Base-by-base conservation (phyloP, 35 echinoderm and acorn worm species). In the Ophioderma brevispina region DNA sequence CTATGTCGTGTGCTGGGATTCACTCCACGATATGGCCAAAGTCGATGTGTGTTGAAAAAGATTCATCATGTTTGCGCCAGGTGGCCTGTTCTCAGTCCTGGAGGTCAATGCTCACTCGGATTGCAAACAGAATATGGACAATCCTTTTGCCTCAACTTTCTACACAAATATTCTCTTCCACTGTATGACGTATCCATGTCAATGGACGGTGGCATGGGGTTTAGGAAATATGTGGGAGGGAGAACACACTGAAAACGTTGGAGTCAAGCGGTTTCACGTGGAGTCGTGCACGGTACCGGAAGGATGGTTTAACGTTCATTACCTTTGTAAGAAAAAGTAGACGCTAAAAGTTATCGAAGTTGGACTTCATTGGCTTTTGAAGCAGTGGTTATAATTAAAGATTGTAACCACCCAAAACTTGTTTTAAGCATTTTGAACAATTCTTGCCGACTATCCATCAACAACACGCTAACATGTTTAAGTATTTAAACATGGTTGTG, bases 131-230 rank as follows among this genome's bases (percentile, higher is more conserved):
- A 98, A 98, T 63, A 89, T 92, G 78, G 64, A 55, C 55, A 94
- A 92, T 90, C 96, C 96, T n/a, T 95, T 95, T 32, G 96, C 93
- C 5, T 95, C 96, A 5, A 95, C 93, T 1, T 98, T 92, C 89
- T 98, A 98, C 87, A 95, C 96, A 33, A 98, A 94, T 84, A 95
- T 90, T 36, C 87, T 98, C 31, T 94, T 98, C 63, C 96, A 98
- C 79, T 98, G 96, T 39, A 98, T 98, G 96, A 92, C 96, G 49
- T 93, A 95, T 21, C 92, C 93, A 64, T 84, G 95, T 40, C 25
- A 83, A 18, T 70, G 81, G 18, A 87, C 92, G 38, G 89, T 86
- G 25, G 96, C 93, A 0, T 79, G 89, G 81, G 96, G 96, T 1
- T 86, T 92, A 10, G 96, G 96, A 14, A 95, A 94, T 59, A 98